phyloP scores from a whole-genome alignment of 1,140 invertebrate genomes.

The Colletes gigas region DNA sequence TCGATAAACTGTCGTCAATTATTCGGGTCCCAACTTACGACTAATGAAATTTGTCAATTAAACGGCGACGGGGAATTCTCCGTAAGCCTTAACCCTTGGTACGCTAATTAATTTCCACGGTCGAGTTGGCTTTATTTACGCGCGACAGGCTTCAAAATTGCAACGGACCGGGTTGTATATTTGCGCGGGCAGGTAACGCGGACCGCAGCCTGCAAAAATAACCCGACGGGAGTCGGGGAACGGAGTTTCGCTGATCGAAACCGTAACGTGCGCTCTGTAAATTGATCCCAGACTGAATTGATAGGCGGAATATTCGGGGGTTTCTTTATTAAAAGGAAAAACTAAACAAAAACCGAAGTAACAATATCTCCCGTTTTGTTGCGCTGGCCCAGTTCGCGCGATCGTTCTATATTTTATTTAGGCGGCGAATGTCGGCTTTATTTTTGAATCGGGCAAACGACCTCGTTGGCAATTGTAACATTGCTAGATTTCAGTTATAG shows the following conservation, averaged over 20 bases:
- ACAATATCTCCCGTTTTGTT: neutral
- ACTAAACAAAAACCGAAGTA: too few species aligned
- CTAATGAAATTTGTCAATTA: constrained; percentile 66
- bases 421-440: too few species aligned
- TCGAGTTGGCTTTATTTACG: constrained; percentile 69
- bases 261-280: constrained; percentile 24
- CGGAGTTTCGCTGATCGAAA: constrained; percentile 29
- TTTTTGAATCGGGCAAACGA: too few species aligned
- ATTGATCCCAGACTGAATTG: constrained; percentile 39
- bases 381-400: neutral
- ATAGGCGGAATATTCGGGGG: constrained; percentile 14
- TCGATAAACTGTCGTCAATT: constrained; percentile 25
- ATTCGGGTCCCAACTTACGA: constrained; percentile 25
- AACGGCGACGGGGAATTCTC: constrained; percentile 62
- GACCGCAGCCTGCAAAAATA: constrained; percentile 51
- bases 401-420: neutral
- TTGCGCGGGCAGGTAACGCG: constrained; percentile 47
- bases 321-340: constrained; percentile 8
- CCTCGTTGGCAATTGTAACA: too few species aligned
- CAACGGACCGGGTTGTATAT: constrained; percentile 52
- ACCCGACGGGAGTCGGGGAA: constrained; percentile 21
- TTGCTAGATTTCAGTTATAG: too few species aligned
- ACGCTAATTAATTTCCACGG: constrained; percentile 71
- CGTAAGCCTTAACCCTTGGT: constrained; percentile 61
- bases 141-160: constrained; percentile 69